Conservation (phyloP, 1,140 invertebrate species). For the Drosophila orosa region DNA sequence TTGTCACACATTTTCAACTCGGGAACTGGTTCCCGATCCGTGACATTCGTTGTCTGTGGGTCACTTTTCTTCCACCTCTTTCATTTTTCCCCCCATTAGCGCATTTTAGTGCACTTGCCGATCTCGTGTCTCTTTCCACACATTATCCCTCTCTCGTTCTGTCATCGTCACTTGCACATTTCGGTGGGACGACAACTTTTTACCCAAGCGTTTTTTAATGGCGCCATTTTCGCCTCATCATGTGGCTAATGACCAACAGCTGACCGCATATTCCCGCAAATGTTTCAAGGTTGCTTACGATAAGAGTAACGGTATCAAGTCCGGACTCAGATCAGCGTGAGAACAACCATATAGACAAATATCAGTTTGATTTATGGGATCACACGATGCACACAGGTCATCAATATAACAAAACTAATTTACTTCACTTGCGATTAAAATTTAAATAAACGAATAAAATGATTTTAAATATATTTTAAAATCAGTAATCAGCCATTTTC, state of each 20-base stretch:
- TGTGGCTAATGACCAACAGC: conserved; percentile 44
- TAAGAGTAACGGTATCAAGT: conserved; percentile 50
- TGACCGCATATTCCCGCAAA: conserved; percentile 45
- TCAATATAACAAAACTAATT: neutral
- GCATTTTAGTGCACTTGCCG: conserved; percentile 62
- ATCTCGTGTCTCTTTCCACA: conserved; percentile 3
- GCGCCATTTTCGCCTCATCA: conserved; percentile 55
- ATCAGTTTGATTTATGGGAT: conserved; percentile 18
- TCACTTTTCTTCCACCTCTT: conserved; percentile 32
- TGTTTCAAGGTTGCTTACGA: conserved; percentile 56
- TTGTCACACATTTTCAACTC: conserved; percentile 72
- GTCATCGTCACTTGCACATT: conserved; percentile 54
- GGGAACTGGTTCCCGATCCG: conserved; percentile 48
- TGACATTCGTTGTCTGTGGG: conserved; percentile 55
- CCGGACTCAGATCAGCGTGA: conserved; percentile 26
- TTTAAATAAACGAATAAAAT: neutral
- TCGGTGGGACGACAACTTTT: conserved; percentile 45
- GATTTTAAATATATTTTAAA: neutral
- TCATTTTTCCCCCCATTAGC: conserved; percentile 40
- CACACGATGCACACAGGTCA: neutral
- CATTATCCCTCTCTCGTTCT: neutral
- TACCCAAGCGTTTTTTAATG: conserved; percentile 55
- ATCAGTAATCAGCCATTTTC: neutral
- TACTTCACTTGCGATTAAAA: neutral
- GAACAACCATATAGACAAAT: conserved; percentile 7